Base-by-base conservation (phyloP, 2,797 vertebrate genomes). In the Aulostomus chinensis region DNA sequence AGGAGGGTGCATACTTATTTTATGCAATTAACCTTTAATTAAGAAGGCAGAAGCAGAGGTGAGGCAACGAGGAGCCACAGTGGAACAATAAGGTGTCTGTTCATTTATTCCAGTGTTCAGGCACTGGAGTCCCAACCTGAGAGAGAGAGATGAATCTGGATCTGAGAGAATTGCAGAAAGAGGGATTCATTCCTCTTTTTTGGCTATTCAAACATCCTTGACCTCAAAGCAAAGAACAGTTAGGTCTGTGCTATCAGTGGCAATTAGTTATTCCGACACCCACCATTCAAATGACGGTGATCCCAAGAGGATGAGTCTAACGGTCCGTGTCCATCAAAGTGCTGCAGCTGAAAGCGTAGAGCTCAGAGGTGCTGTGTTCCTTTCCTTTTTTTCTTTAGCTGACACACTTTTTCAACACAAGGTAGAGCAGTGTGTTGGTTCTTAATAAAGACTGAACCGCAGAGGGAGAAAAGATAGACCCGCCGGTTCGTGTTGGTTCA, bases 1-100 rank as follows among this genome's bases (percentile, higher is more conserved):
- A 18, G 37, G 64, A 70, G 66, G 34, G 58, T 24, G 61, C 55
- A 35, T 59, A 80, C 71, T 79, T 76, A 76, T 74, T 82, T 51
- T 47, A 50, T 12, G 51, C 75, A 88, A 84, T 88, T 91, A 87
- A 86, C 78, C 86, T 90, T 88, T 90, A 90, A 91, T 91, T 90
- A 89, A 89, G 81, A 67, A 80, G 68, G 75, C 63, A 34, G 67
- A 68, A 62, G 59, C 53, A 52, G 64, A 81, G 77, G 73, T 74
- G 56, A 74, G 55, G 59, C 33, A 41, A 73, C 59, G 66, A 72
- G 41, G 58, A 79, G 72, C 50, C 65, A 56, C 68, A 37, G 63
- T 73, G 66, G 71, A 89, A 89, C 89, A 92, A 90, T 85, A 76
- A 49, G 16, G 68, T 66, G 74, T 83, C 78, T 91, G 89, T 89